Conservation (phyloP, 2,113 vertebrate species). For the Paramormyrops kingsleyae region DNA sequence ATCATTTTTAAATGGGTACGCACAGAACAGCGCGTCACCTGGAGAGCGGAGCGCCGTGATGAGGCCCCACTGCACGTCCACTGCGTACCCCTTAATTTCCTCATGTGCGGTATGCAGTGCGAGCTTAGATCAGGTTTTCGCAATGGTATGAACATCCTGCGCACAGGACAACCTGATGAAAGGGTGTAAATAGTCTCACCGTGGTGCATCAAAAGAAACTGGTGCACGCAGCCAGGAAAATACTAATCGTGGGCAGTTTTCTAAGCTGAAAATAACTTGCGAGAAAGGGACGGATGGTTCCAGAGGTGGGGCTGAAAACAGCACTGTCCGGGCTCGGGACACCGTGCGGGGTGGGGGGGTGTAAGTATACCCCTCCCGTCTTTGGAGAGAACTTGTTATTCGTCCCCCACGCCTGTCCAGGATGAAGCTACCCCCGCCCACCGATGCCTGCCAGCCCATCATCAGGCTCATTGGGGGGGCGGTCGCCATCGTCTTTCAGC, state of each 20-base stretch:
- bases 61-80: not conserved
- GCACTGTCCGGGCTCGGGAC: not conserved
- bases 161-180: constrained; percentile 21
- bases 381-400: not conserved
- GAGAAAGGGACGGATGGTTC: not conserved
- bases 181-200: not conserved
- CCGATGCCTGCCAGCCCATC: not conserved
- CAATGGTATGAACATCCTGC: not conserved
- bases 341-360: not conserved
- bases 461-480: not conserved
- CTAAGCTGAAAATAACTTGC: not conserved
- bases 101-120: not conserved
- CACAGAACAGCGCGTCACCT: not conserved
- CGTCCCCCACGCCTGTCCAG: not conserved
- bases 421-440: not conserved
- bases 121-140: constrained; percentile 8
- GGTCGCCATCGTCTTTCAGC: constrained; percentile 9
- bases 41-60: not conserved
- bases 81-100: not conserved
- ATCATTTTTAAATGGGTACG: constrained; percentile 24
- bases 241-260: not conserved
- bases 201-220: not conserved
- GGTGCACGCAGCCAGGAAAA: not conserved
- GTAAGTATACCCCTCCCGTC: not conserved
- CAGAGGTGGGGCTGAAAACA: not conserved